These are phyloP conservation scores for Bufo gargarizans DNA, from an alignment of 2,113 vertebrate species.

Conservation along the genomic window DNA sequence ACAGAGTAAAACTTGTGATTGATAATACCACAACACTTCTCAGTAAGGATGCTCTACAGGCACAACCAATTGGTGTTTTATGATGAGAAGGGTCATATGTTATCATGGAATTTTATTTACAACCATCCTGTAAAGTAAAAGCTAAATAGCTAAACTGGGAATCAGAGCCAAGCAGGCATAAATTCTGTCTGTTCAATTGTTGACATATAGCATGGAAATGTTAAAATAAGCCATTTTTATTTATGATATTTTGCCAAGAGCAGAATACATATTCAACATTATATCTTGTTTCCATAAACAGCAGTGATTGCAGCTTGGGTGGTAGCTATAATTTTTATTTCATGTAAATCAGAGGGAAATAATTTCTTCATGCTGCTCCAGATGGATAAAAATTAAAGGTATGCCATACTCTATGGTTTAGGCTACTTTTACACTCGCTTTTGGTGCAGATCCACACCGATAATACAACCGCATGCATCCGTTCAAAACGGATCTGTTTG, in stretches of 20 bases:
- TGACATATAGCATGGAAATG: slow-evolving; percentile 19
- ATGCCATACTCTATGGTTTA: neutral
- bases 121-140: neutral
- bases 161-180: neutral
- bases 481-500: too few relatives aligned
- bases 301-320: slow-evolving; percentile 32
- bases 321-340: slow-evolving; percentile 25
- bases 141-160: slow-evolving; percentile 25
- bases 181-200: neutral
- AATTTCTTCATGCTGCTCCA: slow-evolving; percentile 4
- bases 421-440: too few relatives aligned
- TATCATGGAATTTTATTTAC: slow-evolving; percentile 47
- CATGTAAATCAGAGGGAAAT: slow-evolving; percentile 5
- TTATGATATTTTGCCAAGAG: slow-evolving; percentile 41
- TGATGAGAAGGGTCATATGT: slow-evolving; percentile 53
- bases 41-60: slow-evolving; percentile 35
- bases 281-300: slow-evolving; percentile 45
- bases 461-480: too few relatives aligned
- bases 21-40: slow-evolving; percentile 51
- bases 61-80: slow-evolving; percentile 26
- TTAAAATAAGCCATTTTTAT: slow-evolving; percentile 36
- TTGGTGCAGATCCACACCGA: too few relatives aligned
- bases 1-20: slow-evolving; percentile 46
- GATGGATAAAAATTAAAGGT: neutral
- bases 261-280: slow-evolving; percentile 8